phyloP scores from a whole-genome alignment of 30 jellyfish, hydroid and myxozoan genomes.

The Chrysaora quinquecirrha region DNA sequence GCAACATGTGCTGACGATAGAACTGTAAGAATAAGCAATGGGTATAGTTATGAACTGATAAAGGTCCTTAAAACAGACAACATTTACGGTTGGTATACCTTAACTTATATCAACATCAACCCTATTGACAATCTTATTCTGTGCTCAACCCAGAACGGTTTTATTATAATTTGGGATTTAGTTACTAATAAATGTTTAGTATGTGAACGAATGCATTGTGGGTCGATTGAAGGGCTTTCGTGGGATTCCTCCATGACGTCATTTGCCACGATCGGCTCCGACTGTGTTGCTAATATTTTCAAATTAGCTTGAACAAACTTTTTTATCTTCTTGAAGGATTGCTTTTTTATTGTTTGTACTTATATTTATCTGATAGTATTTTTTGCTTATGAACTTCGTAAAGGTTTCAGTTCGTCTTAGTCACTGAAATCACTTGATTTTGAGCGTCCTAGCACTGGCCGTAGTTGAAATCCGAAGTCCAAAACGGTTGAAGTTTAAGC shows the following conservation, averaged over 20 bases:
- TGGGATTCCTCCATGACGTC: slow-evolving; percentile 16
- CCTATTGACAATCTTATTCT: slow-evolving; percentile 48
- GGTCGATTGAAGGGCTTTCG: slow-evolving; percentile 94
- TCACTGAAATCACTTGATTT: no score
- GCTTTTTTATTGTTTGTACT: no score
- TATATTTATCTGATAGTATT: no score
- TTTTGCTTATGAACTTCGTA: no score
- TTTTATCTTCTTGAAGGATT: no score
- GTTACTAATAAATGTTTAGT: slow-evolving; percentile 20
- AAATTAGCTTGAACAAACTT: no score
- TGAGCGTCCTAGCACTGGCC: no score
- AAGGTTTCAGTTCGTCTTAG: no score
- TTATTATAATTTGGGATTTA: slow-evolving; percentile 76
- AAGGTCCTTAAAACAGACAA: slow-evolving; percentile 43
- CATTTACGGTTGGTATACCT: slow-evolving; percentile 94
- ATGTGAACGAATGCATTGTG: slow-evolving; percentile 74
- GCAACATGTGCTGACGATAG: slow-evolving; percentile 98
- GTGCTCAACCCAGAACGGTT: slow-evolving; percentile 94
- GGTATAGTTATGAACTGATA: slow-evolving; percentile 56
- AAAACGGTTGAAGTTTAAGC: no score
- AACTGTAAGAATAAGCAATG: slow-evolving; percentile 82
- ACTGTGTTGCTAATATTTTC: slow-evolving; percentile 70
- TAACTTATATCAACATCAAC: slow-evolving; percentile 77
- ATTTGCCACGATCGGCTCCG: slow-evolving; percentile 85
- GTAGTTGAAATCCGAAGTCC: no score